These are phyloP conservation scores for Puffinus mauretanicus DNA, from an alignment of 2,113 vertebrate species.

Conservation along the genomic window DNA sequence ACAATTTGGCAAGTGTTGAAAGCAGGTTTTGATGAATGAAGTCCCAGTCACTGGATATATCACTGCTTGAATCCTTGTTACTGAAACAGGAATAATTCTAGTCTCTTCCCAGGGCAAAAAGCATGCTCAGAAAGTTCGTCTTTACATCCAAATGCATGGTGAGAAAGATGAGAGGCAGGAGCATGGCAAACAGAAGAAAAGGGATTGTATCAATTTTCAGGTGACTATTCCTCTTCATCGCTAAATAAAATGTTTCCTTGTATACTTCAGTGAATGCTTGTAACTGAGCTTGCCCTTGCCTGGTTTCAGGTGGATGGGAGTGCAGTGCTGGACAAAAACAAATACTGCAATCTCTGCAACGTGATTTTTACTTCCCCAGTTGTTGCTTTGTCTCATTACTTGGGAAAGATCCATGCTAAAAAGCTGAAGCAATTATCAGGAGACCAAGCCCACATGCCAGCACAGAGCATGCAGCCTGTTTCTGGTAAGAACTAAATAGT, in stretches of 20 bases:
- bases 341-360: constrained; percentile 80
- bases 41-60: neutral
- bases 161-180: constrained; percentile 55
- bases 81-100: neutral
- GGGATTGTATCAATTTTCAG: constrained; percentile 21
- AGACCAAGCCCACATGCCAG: constrained; percentile 31
- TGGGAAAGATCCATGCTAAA: constrained; percentile 81
- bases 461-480: constrained; percentile 23
- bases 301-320: constrained; percentile 65
- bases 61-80: neutral
- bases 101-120: constrained; percentile 80
- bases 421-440: constrained; percentile 65
- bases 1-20: neutral
- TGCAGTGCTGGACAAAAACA: constrained; percentile 63
- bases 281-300: neutral
- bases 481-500: constrained; percentile 50
- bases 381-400: constrained; percentile 77
- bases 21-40: neutral
- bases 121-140: constrained; percentile 79
- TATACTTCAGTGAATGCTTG: neutral
- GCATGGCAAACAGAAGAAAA: constrained; percentile 23
- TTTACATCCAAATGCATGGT: constrained; percentile 72
- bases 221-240: neutral
- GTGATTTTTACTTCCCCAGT: constrained; percentile 79
- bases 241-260: neutral